Evolutionary conservation across 2,113 vertebrate species (phyloP).

Genomic region (Fregetta grallaria): DNA sequence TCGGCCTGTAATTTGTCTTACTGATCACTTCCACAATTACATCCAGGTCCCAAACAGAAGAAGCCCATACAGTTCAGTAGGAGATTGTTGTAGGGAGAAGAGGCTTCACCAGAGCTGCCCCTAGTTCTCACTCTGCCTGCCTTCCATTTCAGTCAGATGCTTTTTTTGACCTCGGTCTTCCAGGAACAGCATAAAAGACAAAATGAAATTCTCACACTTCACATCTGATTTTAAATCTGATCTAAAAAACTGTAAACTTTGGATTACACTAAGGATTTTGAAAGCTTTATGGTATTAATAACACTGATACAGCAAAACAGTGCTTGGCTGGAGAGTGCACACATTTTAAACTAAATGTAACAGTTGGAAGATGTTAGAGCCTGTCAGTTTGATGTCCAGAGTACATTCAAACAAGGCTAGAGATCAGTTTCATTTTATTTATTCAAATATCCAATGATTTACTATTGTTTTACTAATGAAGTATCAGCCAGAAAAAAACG

Average conservation of each 20-base stretch:
- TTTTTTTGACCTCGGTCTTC: background rate
- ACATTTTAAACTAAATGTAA: slow-evolving; percentile 10
- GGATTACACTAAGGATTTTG: slow-evolving; percentile 33
- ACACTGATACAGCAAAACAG: slow-evolving; percentile 42
- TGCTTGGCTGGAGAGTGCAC: background rate
- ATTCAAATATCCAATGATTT: background rate
- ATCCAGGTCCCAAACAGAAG: background rate
- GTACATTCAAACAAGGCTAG: background rate
- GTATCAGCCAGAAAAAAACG: background rate
- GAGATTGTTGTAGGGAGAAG: background rate
- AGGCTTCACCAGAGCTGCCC: background rate
- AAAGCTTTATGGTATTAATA: slow-evolving; percentile 58
- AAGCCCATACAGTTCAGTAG: background rate
- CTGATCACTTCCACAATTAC: slow-evolving; percentile 13
- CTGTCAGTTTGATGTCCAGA: background rate
- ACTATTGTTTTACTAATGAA: background rate
- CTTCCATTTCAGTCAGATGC: background rate
- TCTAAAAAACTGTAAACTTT: background rate
- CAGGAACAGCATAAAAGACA: background rate
- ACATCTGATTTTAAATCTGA: background rate
- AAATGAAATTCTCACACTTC: background rate
- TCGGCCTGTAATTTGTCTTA: background rate
- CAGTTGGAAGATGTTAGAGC: background rate
- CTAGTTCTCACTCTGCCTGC: background rate
- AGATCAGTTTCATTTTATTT: background rate